phyloP scores from a whole-genome alignment of 2,797 vertebrate genomes.

The Danio choprae region DNA sequence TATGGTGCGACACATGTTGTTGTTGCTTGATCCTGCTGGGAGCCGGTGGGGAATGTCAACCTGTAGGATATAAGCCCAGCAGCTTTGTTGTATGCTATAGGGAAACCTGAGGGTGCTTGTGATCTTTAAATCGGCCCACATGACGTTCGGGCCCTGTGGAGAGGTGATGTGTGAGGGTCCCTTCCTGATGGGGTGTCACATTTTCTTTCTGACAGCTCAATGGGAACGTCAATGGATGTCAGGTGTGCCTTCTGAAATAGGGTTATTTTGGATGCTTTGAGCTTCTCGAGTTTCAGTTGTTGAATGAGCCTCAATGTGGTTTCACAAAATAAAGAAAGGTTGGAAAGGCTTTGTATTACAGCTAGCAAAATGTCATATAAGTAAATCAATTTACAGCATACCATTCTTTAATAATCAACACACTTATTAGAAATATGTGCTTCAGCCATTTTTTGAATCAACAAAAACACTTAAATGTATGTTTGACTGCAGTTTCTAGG shows the following conservation, averaged over 20 bases:
- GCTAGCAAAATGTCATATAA: neutral
- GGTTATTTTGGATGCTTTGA: conserved; percentile 16
- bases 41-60: conserved; percentile 47
- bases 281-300: neutral
- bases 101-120: conserved; percentile 43
- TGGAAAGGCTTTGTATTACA: neutral
- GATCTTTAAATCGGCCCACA: conserved; percentile 45
- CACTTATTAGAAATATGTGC: too few relatives aligned
- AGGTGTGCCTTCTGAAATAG: conserved; percentile 22
- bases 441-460: too few relatives aligned
- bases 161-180: conserved; percentile 32
- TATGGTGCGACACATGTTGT: conserved; percentile 37
- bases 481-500: too few relatives aligned
- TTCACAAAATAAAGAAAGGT: neutral
- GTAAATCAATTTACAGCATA: too few relatives aligned
- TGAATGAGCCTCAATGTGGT: neutral
- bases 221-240: conserved; percentile 13
- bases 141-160: conserved; percentile 21
- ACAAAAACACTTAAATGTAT: too few relatives aligned
- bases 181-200: conserved; percentile 22
- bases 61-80: conserved; percentile 25
- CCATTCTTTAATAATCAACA: too few relatives aligned
- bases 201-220: conserved; percentile 43
- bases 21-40: conserved; percentile 46
- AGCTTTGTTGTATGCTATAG: conserved; percentile 55